Evolutionary conservation across 2,797 vertebrate species (phyloP).

Genomic region (Iguana delicatissima): DNA sequence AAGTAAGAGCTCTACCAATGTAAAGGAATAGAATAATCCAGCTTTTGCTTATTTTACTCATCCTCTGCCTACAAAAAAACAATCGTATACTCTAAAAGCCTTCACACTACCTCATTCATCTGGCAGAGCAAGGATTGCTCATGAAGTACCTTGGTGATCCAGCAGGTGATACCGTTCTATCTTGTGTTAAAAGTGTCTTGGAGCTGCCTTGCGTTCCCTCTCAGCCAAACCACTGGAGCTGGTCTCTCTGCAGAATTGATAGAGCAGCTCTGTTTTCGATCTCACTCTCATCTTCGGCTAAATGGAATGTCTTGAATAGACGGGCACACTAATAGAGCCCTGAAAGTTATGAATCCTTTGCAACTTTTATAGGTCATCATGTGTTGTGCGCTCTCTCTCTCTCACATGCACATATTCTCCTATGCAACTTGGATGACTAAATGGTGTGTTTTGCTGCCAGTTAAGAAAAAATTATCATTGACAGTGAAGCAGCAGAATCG

Average conservation of each 20-base stretch:
- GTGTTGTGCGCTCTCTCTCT: too few species aligned
- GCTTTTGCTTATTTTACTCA: background rate
- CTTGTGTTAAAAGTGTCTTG: background rate
- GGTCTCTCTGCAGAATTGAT: background rate
- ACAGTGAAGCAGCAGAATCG: background rate
- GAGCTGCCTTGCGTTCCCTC: background rate
- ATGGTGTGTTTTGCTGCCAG: background rate
- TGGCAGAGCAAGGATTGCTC: background rate
- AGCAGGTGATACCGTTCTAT: background rate
- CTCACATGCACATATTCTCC: background rate
- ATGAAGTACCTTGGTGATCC: background rate
- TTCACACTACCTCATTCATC: background rate
- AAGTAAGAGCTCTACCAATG: background rate
- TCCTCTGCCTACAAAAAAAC: background rate
- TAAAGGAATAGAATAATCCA: background rate
- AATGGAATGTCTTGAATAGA: background rate
- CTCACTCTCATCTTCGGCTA: background rate
- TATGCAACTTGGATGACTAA: constrained; percentile 4
- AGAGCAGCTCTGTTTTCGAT: background rate
- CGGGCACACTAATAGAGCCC: background rate
- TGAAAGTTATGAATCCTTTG: background rate
- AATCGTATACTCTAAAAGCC: background rate
- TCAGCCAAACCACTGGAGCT: background rate
- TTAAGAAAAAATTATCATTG: constrained; percentile 40
- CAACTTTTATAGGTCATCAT: background rate